Percentiles rank a stretch among this genome's conserved stretches.
These are phyloP conservation scores for Eretmochelys imbricata DNA, from an alignment of 2,113 vertebrate species.

Conservation along the genomic window DNA sequence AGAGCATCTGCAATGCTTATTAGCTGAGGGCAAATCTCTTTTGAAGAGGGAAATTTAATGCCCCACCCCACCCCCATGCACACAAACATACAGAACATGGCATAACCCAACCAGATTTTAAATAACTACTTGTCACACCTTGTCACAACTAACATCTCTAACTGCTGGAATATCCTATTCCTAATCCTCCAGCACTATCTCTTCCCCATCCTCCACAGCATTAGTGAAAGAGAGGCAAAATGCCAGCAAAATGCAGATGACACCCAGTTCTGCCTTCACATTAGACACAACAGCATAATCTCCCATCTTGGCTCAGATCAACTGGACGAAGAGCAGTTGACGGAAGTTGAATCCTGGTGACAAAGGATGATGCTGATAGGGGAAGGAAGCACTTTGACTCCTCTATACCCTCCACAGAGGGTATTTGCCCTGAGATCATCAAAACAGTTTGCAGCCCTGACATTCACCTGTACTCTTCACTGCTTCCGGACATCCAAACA, in stretches of 20 bases:
- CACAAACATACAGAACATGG: not conserved
- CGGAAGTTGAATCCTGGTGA: not conserved
- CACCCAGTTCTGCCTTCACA: rapidly evolving
- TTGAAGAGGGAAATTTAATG: not conserved
- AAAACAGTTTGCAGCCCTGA: not conserved
- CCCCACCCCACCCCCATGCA: not conserved
- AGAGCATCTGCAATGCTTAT: not conserved
- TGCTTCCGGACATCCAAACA: not conserved
- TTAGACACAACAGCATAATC: not conserved
- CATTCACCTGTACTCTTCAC: not conserved
- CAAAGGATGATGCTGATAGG: not conserved
- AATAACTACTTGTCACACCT: not conserved
- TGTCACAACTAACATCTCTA: not conserved
- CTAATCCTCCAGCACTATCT: not conserved
- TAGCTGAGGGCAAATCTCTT: not conserved
- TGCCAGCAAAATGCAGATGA: not conserved
- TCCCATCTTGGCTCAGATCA: not conserved
- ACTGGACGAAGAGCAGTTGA: not conserved
- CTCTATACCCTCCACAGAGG: not conserved
- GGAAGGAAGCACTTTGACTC: not conserved
- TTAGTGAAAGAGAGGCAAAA: not conserved
- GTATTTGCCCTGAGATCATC: not conserved
- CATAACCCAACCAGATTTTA: not conserved
- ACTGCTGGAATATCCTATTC: not conserved
- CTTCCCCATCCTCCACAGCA: not conserved